A percentile compares a stretch with the other conserved stretches of the same genome.
Evolutionary conservation across 2,797 vertebrate genomes (phyloP).

Genomic region (Poecile montanus): DNA sequence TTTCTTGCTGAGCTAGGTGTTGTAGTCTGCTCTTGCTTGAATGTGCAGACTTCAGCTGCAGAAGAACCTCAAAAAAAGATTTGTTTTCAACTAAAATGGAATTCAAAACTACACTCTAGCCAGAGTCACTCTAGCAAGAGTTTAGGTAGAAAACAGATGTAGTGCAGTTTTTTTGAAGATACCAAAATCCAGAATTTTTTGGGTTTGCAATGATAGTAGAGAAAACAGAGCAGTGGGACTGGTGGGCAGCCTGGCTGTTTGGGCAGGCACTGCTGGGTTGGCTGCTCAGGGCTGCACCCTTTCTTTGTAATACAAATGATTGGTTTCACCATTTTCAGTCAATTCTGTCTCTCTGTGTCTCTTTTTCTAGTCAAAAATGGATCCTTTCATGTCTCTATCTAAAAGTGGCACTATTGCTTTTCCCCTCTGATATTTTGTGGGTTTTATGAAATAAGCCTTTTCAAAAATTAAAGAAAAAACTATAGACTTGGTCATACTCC

Average conservation of each 20-base stretch:
- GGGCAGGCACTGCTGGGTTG: background rate
- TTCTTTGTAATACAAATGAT: background rate
- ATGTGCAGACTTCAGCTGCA: background rate
- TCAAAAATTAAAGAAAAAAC: background rate
- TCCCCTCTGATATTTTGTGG: rapidly evolving
- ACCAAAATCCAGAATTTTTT: background rate
- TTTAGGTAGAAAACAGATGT: background rate
- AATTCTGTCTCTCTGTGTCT: background rate
- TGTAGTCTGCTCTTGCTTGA: background rate
- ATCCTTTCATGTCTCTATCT: background rate
- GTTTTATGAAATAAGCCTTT: background rate
- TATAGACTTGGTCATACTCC: background rate
- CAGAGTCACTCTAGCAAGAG: background rate
- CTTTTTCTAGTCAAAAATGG: background rate
- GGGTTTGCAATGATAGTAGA: rapidly evolving
- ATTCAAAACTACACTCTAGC: background rate
- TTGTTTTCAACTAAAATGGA: background rate
- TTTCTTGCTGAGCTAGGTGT: background rate
- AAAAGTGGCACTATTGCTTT: background rate
- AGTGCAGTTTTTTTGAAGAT: background rate
- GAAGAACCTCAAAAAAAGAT: background rate
- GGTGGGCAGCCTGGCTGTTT: background rate
- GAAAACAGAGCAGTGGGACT: background rate
- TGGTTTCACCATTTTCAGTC: background rate
- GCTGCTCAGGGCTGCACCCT: background rate